Evolutionary conservation across 2,797 vertebrate genomes (phyloP).

Genomic region (Luscinia luscinia): DNA sequence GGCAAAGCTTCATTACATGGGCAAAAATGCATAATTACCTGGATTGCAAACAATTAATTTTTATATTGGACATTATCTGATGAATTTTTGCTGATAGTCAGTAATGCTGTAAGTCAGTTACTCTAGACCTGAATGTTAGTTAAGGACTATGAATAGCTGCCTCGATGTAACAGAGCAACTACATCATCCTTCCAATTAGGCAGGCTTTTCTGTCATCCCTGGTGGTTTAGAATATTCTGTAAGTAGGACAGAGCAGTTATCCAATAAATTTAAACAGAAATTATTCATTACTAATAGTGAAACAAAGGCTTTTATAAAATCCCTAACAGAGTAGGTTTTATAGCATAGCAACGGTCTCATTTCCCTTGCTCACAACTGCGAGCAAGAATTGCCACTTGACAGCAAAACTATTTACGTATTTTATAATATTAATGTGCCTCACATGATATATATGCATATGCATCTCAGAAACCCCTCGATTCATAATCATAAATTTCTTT

Average conservation of each 20-base stretch:
- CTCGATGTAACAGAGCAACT: neutral
- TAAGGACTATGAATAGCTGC: neutral
- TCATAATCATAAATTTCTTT: neutral
- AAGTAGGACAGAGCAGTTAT: neutral
- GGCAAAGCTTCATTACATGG: neutral
- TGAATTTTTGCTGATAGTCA: neutral
- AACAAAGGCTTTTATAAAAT: conserved; percentile 28
- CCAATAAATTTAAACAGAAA: conserved; percentile 29
- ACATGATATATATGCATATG: neutral
- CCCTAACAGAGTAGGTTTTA: neutral
- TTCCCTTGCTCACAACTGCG: neutral
- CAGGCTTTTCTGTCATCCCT: neutral
- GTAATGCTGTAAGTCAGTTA: neutral
- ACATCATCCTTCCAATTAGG: neutral
- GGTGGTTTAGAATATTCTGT: neutral
- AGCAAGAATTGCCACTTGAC: neutral
- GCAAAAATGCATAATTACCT: neutral
- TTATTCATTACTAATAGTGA: conserved; percentile 1
- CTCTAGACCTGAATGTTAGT: neutral
- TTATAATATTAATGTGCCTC: neutral
- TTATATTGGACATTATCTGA: neutral
- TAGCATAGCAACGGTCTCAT: neutral
- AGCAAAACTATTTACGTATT: neutral
- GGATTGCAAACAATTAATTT: neutral
- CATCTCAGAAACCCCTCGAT: neutral